Evolutionary conservation across 2,113 vertebrate species (phyloP).

Genomic region (Tetraodon nigroviridis): DNA sequence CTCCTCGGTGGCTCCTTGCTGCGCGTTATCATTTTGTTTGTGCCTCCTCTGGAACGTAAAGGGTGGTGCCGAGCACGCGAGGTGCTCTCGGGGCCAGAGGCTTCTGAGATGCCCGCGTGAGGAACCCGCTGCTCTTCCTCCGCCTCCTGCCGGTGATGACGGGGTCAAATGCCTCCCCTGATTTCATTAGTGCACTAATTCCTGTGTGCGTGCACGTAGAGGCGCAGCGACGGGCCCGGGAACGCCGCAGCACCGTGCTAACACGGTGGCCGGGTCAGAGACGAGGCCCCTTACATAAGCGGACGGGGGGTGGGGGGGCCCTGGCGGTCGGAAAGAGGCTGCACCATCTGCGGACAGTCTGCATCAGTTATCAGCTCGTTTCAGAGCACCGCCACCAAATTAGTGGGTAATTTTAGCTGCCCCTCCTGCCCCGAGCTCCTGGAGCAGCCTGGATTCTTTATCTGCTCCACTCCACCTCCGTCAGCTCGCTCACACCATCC

Average conservation of each 20-base stretch:
- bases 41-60: conserved; percentile 44
- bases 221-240: conserved; percentile 22
- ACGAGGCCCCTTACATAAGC: conserved; percentile 67
- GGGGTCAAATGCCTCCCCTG: conserved; percentile 63
- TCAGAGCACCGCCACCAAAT: conserved; percentile 50
- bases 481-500: not conserved
- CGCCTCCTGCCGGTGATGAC: conserved; percentile 52
- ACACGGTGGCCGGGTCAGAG: conserved; percentile 34
- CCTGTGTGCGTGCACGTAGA: conserved; percentile 7
- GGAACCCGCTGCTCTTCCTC: conserved; percentile 56
- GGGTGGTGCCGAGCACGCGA: conserved; percentile 34
- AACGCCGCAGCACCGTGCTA: conserved; percentile 41
- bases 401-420: conserved; percentile 56
- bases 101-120: conserved; percentile 23
- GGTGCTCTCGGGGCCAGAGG: conserved; percentile 31
- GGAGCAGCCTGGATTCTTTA: conserved; percentile 23
- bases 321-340: conserved; percentile 40
- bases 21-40: conserved; percentile 44
- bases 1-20: conserved; percentile 3
- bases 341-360: conserved; percentile 30
- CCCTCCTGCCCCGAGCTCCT: conserved; percentile 36
- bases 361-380: conserved; percentile 49
- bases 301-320: conserved; percentile 22
- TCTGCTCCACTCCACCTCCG: conserved; percentile 16
- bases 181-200: conserved; percentile 69